Base-by-base conservation (phyloP, 2,113 vertebrate species). In the Hoplias malabaricus region DNA sequence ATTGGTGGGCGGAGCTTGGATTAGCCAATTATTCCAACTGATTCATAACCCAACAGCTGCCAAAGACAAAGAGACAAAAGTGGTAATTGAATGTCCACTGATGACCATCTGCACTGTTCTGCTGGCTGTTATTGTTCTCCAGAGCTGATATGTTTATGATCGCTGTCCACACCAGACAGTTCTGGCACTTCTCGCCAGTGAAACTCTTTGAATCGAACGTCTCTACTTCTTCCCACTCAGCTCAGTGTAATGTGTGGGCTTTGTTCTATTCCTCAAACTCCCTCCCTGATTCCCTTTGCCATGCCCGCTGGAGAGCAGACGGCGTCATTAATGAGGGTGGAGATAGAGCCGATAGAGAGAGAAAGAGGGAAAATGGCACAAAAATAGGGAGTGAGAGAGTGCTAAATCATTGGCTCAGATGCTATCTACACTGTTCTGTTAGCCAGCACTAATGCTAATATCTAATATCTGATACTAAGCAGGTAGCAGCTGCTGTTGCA, bases 281-380 rank as follows among this genome's bases (percentile, higher is more conserved):
- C 69, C 84, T 69, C 70, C 81, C 81, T 56, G 82, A 80, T 25
- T 11, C 31, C 69, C n/a, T 5, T n/a, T 56, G 27, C 43, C 9
- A 25, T 33, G 23, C 42, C 6, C 14, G 14, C 6, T 9, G 33
- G 33, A 25, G 38, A 25, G 2, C 25, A 83, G 70, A 42, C 54
- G 78, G 59, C 21, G 23, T 48, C 72, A 34, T 16, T 86, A 87
- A 88, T 85, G 79, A 82, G 78, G 82, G 80, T 75, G 69, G 81
- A 87, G 87, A 86, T 87, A 73, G 86, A 68, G 75, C 74, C 34
- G 82, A 88, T 87, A 88, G 72, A 84, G 83, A 85, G 81, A 82
- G 81, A 85, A 77, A 81, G 42, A 67, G 70, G 11, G 80, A n/a
- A n/a, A n/a, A n/a, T n/a, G n/a, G n/a, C n/a, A n/a, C n/a, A n/a